Evolutionary conservation across 2,113 vertebrate genomes (phyloP).

Genomic region (Chaetodon trifascialis): DNA sequence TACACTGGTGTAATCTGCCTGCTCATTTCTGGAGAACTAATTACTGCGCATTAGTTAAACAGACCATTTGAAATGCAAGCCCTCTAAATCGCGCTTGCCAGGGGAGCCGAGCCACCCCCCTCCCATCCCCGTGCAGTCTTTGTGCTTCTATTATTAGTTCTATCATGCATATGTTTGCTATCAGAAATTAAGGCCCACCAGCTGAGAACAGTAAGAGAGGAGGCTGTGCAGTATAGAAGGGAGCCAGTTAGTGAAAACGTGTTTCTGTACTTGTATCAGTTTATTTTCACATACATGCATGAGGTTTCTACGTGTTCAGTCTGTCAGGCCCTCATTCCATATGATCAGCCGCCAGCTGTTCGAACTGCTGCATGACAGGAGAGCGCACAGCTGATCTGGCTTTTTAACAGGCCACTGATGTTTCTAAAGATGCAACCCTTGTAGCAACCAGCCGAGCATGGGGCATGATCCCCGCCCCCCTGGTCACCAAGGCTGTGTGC

Average conservation of each 20-base stretch:
- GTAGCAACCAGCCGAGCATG: slow-evolving; percentile 43
- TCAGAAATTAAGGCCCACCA: slow-evolving; percentile 67
- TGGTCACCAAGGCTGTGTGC: slow-evolving; percentile 31
- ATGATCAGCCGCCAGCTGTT: slow-evolving; percentile 52
- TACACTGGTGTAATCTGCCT: slow-evolving; percentile 59
- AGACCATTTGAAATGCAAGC: slow-evolving; percentile 78
- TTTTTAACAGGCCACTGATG: slow-evolving; percentile 48
- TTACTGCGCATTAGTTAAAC: slow-evolving; percentile 81
- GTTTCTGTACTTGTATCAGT: neutral
- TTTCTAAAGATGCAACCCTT: slow-evolving; percentile 44
- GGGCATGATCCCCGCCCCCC: slow-evolving; percentile 22
- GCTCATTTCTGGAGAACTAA: slow-evolving; percentile 77
- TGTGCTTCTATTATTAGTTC: slow-evolving; percentile 78
- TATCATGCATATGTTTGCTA: slow-evolving; percentile 73
- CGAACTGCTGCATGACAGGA: slow-evolving; percentile 31
- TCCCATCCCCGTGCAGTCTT: slow-evolving; percentile 36
- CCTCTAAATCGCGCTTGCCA: slow-evolving; percentile 70
- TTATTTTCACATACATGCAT: neutral
- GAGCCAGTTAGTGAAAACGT: neutral
- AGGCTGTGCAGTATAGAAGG: slow-evolving; percentile 27
- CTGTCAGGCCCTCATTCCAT: neutral
- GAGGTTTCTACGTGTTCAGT: neutral
- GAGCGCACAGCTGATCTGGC: slow-evolving; percentile 35
- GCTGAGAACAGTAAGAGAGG: slow-evolving; percentile 40
- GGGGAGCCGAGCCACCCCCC: slow-evolving; percentile 45